Evolutionary conservation across 2,797 vertebrate species (phyloP).

Genomic region (Myotis vivesi): DNA sequence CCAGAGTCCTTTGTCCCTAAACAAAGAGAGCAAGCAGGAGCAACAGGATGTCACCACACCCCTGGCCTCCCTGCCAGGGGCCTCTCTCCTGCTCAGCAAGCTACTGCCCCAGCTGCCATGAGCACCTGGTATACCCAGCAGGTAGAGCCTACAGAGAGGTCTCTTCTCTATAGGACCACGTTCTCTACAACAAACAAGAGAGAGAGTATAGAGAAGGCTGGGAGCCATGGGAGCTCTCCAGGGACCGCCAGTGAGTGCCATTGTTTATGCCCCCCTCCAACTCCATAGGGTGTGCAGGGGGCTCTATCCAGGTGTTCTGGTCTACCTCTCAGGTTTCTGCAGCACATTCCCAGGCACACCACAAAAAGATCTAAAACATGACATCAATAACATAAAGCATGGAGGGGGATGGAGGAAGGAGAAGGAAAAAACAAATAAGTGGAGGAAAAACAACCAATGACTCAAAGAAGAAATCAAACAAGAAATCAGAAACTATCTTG

Average conservation of each 20-base stretch:
- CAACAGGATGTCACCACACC: neutral
- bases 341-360: neutral
- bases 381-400: neutral
- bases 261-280: neutral
- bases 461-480: neutral
- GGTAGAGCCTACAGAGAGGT: neutral
- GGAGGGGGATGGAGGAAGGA: neutral
- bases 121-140: neutral
- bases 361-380: neutral
- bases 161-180: neutral
- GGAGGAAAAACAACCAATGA: neutral
- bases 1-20: neutral
- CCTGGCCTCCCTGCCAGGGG: neutral
- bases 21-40: neutral
- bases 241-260: neutral
- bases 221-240: neutral
- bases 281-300: neutral
- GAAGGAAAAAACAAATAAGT: neutral
- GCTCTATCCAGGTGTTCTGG: neutral
- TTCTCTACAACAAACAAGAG: neutral
- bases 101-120: neutral
- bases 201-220: neutral
- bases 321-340: neutral
- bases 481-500: neutral
- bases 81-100: neutral